Evolutionary conservation across 2,888 invertebrate species (phyloP), one percentile per base, ranked within the genome.

Genomic region (Noctuana brunneofusca): DNA sequence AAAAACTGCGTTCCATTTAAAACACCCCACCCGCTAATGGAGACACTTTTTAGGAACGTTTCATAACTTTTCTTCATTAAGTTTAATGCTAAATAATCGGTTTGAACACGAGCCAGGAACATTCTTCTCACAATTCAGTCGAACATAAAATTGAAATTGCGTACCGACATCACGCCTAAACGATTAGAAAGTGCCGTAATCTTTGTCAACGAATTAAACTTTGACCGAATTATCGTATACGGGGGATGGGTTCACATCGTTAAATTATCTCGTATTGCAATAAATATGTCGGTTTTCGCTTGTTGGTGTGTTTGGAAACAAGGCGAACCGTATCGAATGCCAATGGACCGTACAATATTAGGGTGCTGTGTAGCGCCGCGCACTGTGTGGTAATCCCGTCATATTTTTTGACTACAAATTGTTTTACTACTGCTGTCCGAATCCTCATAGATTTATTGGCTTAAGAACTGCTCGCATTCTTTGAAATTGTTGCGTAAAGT

Each of bases 161-260:
- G 74, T 74, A 76, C 73, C 72, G 75, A 75, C 81, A 79, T 74
- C 80, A 82, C 86, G 84, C 90, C 87, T 75, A 69, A 78, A 68
- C 86, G 81, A 87, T 90, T 89, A 86, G 82, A 74, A 83, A 81
- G 75, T 77, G 65, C 66, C 69, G 68, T 67, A 74, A 89, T 87
- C 89, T 90, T 91, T 91, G 90, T 91, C 78, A 84, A 75, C 87
- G 86, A 75, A 81, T 90, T 90, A 91, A 91, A 91, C 84, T 91
- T 83, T 91, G 90, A 91, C 90, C 89, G 89, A 89, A 84, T 91
- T 89, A 90, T 78, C 80, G 76, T 79, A 69, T 70, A 60, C 70
- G 72, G 71, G 71, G 75, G 78, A 77, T 74, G 77, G 69, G 84
- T 89, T 89, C 90, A 84, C 89, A 89, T 91, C 90, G 89, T 91